Evolutionary conservation across 2,888 invertebrate genomes (phyloP).

Genomic region (Halocaridina rubra): DNA sequence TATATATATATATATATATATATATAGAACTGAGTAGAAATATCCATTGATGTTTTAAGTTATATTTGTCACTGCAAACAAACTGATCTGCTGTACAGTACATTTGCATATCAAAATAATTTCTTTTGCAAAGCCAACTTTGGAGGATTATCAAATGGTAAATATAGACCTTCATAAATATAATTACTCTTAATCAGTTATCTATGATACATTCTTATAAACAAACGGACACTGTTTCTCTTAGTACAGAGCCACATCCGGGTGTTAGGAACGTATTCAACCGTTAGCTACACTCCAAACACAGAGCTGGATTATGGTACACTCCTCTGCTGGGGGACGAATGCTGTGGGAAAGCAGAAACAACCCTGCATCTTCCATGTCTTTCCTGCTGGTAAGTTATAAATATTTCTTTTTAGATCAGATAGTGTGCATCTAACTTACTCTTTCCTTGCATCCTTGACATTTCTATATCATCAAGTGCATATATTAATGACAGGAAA

Average conservation of each 20-base stretch:
- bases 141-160: too few species aligned
- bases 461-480: too few species aligned
- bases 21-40: background rate
- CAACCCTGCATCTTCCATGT: constrained; percentile 56
- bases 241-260: constrained; percentile 1
- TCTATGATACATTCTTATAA: too few species aligned
- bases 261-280: constrained; percentile 12
- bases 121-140: too few species aligned
- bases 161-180: too few species aligned
- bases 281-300: constrained; percentile 54
- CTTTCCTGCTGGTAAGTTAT: constrained; percentile 51
- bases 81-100: too few species aligned
- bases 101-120: too few species aligned
- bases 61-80: too few species aligned
- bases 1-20: constrained; percentile 35
- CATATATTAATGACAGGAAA: background rate
- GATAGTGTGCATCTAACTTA: background rate
- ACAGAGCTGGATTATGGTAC: constrained; percentile 56
- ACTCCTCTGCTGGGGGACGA: constrained; percentile 47
- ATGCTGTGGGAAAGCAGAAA: constrained; percentile 43
- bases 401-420: background rate
- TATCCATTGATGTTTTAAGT: too few species aligned
- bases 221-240: too few species aligned
- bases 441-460: background rate
- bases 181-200: too few species aligned